Conservation (phyloP, 2,888 invertebrate genomes). For the Creontiades dilutus region DNA sequence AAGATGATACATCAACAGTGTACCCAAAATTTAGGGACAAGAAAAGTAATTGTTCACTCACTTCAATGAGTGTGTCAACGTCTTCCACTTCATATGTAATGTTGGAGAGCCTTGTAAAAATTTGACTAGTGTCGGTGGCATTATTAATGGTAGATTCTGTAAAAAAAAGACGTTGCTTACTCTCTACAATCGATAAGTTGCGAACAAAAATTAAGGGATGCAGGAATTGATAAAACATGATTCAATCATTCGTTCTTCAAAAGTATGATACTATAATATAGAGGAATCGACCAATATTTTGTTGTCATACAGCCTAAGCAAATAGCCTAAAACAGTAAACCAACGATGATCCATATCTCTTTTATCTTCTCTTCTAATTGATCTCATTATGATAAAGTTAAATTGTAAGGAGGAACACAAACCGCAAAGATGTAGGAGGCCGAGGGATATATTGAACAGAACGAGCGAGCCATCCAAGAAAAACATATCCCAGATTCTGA, state of each 20-base stretch:
- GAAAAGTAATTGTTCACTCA: slow-evolving; percentile 78
- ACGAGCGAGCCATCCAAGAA: slow-evolving; percentile 97
- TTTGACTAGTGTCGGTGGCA: slow-evolving; percentile 97
- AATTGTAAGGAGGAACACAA: slow-evolving; percentile 55
- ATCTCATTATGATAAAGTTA: background rate
- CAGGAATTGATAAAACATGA: no score
- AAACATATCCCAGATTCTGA: slow-evolving; percentile 97
- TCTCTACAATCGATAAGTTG: no score
- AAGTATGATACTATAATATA: no score
- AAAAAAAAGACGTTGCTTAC: slow-evolving; percentile 73
- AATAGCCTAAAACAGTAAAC: no score
- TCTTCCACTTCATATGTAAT: slow-evolving; percentile 96
- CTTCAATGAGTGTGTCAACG: slow-evolving; percentile 91
- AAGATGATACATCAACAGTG: background rate
- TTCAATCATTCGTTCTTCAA: no score
- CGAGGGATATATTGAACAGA: slow-evolving; percentile 95
- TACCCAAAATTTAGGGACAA: background rate
- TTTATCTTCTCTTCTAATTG: no score
- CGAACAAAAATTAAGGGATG: no score
- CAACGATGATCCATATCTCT: no score
- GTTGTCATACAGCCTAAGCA: no score
- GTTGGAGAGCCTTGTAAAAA: slow-evolving; percentile 97
- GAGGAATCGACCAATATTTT: no score
- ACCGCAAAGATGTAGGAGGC: slow-evolving; percentile 92
- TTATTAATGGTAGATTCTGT: slow-evolving; percentile 88